Conservation (phyloP, 2,113 vertebrate species). For the Nothocercus julius region DNA sequence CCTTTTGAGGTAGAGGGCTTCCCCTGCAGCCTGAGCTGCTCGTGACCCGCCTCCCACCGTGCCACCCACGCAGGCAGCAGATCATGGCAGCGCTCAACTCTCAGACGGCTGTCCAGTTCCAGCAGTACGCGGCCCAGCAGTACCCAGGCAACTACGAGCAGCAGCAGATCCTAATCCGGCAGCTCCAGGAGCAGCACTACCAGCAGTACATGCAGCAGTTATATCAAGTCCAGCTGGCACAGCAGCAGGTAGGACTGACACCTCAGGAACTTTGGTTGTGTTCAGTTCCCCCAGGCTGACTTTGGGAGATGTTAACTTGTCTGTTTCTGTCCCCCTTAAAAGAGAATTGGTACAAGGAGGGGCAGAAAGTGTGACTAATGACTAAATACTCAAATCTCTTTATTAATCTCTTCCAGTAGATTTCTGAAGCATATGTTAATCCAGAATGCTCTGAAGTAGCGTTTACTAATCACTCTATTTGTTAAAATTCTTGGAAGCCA, state of each 20-base stretch:
- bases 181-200: constrained; percentile 98
- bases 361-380: neutral
- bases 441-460: neutral
- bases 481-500: neutral
- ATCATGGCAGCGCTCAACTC: constrained; percentile 98
- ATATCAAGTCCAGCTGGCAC: constrained; percentile 97
- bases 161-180: constrained; percentile 94
- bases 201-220: constrained; percentile 99
- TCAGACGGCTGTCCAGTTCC: constrained; percentile 97
- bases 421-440: neutral
- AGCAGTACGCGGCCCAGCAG: constrained; percentile 98
- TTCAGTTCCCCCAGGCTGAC: neutral
- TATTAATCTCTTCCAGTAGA: neutral
- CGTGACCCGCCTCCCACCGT: constrained; percentile 11
- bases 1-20: neutral
- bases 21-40: neutral
- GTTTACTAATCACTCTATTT: neutral
- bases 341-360: neutral
- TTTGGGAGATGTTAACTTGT: neutral
- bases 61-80: constrained; percentile 85
- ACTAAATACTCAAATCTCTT: neutral
- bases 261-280: neutral
- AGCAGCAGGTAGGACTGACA: constrained; percentile 88
- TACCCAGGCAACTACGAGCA: constrained; percentile 96
- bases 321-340: neutral